Evolutionary conservation across 2,888 invertebrate species (phyloP).

Genomic region (Drosophila leonis): DNA sequence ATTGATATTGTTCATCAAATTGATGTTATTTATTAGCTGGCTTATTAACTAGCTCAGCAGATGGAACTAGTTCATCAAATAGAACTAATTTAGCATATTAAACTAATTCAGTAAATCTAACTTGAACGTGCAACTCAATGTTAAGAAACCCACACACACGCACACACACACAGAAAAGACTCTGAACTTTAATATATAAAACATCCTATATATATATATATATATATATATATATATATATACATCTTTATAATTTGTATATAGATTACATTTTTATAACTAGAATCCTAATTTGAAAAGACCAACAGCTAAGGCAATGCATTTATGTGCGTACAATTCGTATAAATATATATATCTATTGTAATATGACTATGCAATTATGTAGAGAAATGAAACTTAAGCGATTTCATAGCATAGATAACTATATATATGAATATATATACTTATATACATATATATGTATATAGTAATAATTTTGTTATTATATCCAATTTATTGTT

Average conservation of each 20-base stretch:
- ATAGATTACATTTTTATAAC: neutral
- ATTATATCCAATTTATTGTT: conserved; percentile 11
- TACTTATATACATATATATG: neutral
- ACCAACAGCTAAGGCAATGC: conserved; percentile 9
- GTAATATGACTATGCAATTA: neutral
- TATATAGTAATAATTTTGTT: neutral
- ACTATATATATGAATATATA: neutral
- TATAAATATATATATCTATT: neutral
- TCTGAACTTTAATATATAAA: no score
- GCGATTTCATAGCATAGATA: no score
- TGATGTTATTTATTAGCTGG: neutral
- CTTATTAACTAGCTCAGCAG: neutral
- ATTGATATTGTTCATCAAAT: neutral
- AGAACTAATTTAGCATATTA: neutral
- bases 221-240: neutral
- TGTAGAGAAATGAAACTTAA: neutral
- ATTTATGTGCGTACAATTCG: neutral
- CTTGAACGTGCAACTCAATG: neutral
- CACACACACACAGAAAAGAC: neutral
- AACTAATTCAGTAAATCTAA: neutral
- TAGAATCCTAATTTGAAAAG: neutral
- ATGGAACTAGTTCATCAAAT: neutral
- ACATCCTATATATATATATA: no score
- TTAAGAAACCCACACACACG: neutral
- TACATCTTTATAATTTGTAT: conserved; percentile 5